phyloP scores from a whole-genome alignment of 2,797 vertebrate species.

The Lepilemur septentrionalis region DNA sequence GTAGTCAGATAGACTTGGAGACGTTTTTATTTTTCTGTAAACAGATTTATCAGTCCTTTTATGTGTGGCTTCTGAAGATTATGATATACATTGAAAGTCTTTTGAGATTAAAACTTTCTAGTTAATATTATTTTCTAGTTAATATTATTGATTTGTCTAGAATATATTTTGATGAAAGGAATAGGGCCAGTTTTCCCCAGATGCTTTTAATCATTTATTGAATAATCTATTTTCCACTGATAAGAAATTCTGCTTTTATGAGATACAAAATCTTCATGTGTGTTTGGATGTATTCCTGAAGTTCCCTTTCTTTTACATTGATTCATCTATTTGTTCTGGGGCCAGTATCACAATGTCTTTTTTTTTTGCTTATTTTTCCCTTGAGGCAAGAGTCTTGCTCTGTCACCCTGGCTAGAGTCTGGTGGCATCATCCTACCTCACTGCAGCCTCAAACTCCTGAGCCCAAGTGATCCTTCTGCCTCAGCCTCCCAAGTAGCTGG shows the following conservation, averaged over 20 bases:
- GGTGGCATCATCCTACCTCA: too few species aligned
- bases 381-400: too few species aligned
- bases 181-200: background rate
- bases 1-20: background rate
- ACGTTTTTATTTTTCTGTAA: background rate
- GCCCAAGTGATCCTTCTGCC: too few species aligned
- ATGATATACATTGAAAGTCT: background rate
- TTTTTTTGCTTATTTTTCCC: too few species aligned
- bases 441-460: too few species aligned
- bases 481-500: too few species aligned
- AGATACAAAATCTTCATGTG: background rate
- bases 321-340: background rate
- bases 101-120: background rate
- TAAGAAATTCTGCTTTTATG: background rate
- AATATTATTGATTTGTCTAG: background rate
- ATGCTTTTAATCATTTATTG: background rate
- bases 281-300: background rate
- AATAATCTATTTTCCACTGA: background rate
- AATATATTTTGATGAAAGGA: constrained; percentile 7
- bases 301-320: background rate
- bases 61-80: background rate
- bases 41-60: background rate
- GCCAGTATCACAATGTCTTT: background rate
- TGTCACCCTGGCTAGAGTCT: too few species aligned
- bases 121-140: background rate